Base-by-base conservation (phyloP, 1,140 invertebrate species). In the Dinoponera quadriceps region DNA sequence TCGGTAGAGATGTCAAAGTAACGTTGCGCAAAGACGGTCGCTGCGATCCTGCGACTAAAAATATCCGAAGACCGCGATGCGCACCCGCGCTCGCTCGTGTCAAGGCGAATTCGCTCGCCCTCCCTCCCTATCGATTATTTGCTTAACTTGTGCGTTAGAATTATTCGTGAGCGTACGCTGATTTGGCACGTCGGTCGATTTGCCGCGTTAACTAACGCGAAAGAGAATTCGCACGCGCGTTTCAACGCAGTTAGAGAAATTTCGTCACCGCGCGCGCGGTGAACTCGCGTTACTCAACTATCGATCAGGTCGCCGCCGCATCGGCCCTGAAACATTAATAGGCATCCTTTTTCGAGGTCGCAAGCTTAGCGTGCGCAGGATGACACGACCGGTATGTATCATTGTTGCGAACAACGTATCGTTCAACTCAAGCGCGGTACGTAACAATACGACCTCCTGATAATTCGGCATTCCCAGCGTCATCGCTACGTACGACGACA, bases 111-210 rank as follows among this genome's bases (percentile, higher is more conserved):
- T 18, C 5, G 20, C 3, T 0, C 18, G 27, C 16, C 20, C n/a
- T 7, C 22, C 5, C 29, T 62, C 57, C n/a, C 48, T 16, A 60
- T 75, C 55, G 63, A 63, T 75, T 75, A 49, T n/a, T n/a, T 18
- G 22, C 20, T 69, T 59, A 48, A 71, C 69, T 80, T 68, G 33
- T 48, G 75, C 75, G 38, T 80, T 48, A 16, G 14, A 59, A 71
- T 59, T 57, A 20, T 16, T 27, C 59, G 49, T 66, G 54, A 57
- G 54, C 20, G 16, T n/a, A 33, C 65, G 33, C 22, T 48, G 22
- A 59, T 80, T 80, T 80, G 65, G 75, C 75, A 80, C 75, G 7
- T 69, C 44, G 22, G 11, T 57, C 48, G 57, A 57, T 59, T 80
- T 71, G 5, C 20, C 65, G n/a, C n/a, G 18, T 66, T 66, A 55